A percentile compares a stretch with the other conserved stretches of the same genome.
phyloP scores from a whole-genome alignment of 2,113 vertebrate genomes.

The Clarias magur region DNA sequence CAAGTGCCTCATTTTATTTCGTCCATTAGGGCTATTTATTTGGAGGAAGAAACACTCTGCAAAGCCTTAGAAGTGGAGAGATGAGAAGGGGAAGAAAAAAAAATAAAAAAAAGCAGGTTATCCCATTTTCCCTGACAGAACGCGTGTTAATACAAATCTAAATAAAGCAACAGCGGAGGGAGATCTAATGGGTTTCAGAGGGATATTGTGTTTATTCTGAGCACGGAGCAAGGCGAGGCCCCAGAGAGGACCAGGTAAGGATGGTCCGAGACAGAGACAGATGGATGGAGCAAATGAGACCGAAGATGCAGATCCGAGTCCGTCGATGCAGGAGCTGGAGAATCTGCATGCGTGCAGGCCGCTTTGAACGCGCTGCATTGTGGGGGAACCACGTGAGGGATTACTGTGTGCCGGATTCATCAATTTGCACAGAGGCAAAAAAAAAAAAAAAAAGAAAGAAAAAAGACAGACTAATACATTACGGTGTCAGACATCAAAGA shows the following conservation, averaged over 20 bases:
- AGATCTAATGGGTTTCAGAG: slow-evolving; percentile 62
- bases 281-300: slow-evolving; percentile 56
- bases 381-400: slow-evolving; percentile 50
- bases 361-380: neutral
- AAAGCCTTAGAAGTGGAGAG: slow-evolving; percentile 41
- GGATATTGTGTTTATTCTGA: slow-evolving; percentile 58
- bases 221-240: slow-evolving; percentile 49
- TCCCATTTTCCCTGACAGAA: slow-evolving; percentile 38
- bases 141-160: slow-evolving; percentile 56
- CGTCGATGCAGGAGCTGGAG: slow-evolving; percentile 4
- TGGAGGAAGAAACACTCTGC: slow-evolving; percentile 26
- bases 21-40: slow-evolving; percentile 48
- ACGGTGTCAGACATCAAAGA: slow-evolving; percentile 58
- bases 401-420: slow-evolving; percentile 63
- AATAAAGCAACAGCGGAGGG: slow-evolving; percentile 51
- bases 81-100: slow-evolving; percentile 16
- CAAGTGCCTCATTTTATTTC: slow-evolving; percentile 42
- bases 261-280: slow-evolving; percentile 59
- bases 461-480: slow-evolving; percentile 66
- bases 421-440: slow-evolving; percentile 57
- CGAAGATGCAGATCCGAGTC: slow-evolving; percentile 38
- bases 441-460: neutral
- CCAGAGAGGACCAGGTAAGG: slow-evolving; percentile 59
- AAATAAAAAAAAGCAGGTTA: slow-evolving; percentile 44
- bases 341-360: slow-evolving; percentile 18